Percentiles rank a stretch among this genome's conserved stretches.
Evolutionary conservation across 92 coral and sea anemone genomes (phyloP).

Genomic region (Porites cylindrica): DNA sequence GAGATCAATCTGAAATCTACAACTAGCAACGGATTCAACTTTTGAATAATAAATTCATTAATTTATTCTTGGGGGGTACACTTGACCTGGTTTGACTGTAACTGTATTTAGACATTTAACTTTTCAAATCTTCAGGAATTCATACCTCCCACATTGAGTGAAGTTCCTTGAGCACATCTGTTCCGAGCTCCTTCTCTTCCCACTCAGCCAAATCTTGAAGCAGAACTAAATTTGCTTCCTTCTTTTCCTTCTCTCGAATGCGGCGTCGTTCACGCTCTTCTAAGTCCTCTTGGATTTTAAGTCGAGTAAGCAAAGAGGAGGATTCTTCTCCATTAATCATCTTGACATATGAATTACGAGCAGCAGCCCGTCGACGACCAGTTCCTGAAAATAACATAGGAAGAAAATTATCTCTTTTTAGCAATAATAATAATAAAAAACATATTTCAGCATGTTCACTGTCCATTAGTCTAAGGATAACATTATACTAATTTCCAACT

Average conservation of each 20-base stretch:
- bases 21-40: too few species aligned
- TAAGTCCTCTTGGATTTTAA: constrained; percentile 87
- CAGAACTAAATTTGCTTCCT: constrained; percentile 94
- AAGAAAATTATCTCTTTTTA: background rate
- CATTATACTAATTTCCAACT: too few species aligned
- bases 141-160: constrained; percentile 99
- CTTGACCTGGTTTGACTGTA: too few species aligned
- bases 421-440: too few species aligned
- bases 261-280: constrained; percentile 87
- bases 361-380: constrained; percentile 86
- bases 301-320: constrained; percentile 85
- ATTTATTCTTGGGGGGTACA: too few species aligned
- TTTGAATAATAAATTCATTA: too few species aligned
- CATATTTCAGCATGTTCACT: too few species aligned
- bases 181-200: constrained; percentile 82
- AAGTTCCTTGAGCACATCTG: constrained; percentile 70
- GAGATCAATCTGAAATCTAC: too few species aligned
- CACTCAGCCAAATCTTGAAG: constrained; percentile 93
- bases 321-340: constrained; percentile 85
- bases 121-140: background rate
- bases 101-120: too few species aligned
- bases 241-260: constrained; percentile 92
- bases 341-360: constrained; percentile 69
- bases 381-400: constrained; percentile 48
- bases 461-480: too few species aligned